Base-by-base conservation (phyloP, 2,797 vertebrate species). In the Corythornis leucogaster region DNA sequence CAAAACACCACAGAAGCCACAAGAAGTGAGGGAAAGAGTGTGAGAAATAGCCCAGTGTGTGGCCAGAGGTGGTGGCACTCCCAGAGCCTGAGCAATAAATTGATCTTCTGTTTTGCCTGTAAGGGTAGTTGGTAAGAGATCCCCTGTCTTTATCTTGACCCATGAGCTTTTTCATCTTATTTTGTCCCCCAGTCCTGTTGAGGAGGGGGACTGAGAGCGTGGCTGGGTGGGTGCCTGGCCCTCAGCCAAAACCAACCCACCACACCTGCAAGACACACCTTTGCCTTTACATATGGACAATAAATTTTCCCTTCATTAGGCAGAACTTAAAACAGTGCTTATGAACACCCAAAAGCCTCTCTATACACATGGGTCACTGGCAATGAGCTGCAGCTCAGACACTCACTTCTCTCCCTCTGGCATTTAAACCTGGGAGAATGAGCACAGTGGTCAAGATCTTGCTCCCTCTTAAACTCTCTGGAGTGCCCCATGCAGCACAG, bases 1-100 rank as follows among this genome's bases (percentile, higher is more conserved):
- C 28, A 67, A 46, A 73, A 26, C 0, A 2, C 11, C 51, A 7
- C 33, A 15, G 22, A 40, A 11, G 11, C 0, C 0, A 9, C 7
- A 43, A 74, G 61, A 30, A 15, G 5, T 4, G 61, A 62, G 55
- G 42, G 6, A 62, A 8, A 46, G 38, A 4, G 0, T 0, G 8
- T n/a, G 53, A 61, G 54, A 8, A 12, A 71, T 15, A 53, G 42
- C 9, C 62, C 21, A 3, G 40, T 0, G 2, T 30, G n/a, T 15
- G 30, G 57, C 48, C 51, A 3, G 43, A 51, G n/a, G 43, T 10
- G 24, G 33, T 31, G 8, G 13, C 0, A 0, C 17, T 53, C 25
- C 8, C 3, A 2, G 17, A 18, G 14, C 25, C 26, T 0, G 0
- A 59, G 77, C 26, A 74, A 28, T 33, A 43, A 19, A 25, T 16